Evolutionary conservation across 2,113 vertebrate species (phyloP), one percentile per base, ranked within the genome.

Genomic region (Lophotis ruficrista): DNA sequence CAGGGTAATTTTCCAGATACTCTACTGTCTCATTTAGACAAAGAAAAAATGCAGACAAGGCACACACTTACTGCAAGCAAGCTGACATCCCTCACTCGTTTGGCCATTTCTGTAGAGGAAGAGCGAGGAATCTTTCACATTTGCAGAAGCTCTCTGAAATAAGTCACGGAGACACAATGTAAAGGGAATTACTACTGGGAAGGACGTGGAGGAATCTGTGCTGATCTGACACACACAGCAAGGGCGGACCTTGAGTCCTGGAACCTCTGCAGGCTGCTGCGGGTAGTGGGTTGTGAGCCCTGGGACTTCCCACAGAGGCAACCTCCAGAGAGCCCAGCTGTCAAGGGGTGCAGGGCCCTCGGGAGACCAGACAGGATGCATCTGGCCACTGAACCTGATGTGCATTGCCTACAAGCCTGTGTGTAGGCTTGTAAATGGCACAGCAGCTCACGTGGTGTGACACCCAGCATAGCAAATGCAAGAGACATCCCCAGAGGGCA

Each of bases 221-320:
- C 35, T 50, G 31, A 24, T 35, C 21, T 31, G 38, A 60, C 47
- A 27, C 1, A 1, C 3, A 27, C 0, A 1, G 24, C 24, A 19
- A 13, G 9, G 51, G 16, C 0, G 0, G 17, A 47, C 45, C 24
- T 15, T 3, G 58, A 38, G 45, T 27, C 33, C 45, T 1, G 1
- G 28, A 17, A 38, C 17, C 3, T 5, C 8, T 7, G 4, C 9
- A 8, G 25, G 54, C 60, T 68, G 60, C n/a, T 58, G 37, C 3
- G 2, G 30, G 58, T 3, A 2, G 37, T 23, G 62, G 20, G n/a
- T 33, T 14, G 56, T 14, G 24, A 76, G 53, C 61, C 19, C 47
- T 18, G 64, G 62, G 48, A 14, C 48, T 56, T 62, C 57, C 43
- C 56, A 11, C 0, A 2, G 38, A 38, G 54, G 30, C 54, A 57